Conservation (phyloP, 2,113 vertebrate species). For the Tetraodon nigroviridis region DNA sequence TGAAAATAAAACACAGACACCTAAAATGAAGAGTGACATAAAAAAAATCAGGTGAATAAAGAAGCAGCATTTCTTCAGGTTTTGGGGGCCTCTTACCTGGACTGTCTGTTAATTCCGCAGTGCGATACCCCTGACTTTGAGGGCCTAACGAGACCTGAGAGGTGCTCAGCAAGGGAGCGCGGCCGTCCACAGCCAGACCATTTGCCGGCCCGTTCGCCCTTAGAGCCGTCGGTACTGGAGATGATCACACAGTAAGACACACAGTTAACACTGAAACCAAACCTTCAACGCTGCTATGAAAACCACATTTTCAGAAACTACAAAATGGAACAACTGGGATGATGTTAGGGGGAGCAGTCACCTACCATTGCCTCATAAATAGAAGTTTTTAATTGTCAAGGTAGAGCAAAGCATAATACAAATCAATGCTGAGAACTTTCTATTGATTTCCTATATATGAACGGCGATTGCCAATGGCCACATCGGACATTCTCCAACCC, state of each 20-base stretch:
- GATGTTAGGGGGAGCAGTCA: too few relatives aligned
- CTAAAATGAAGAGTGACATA: background rate
- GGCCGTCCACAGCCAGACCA: constrained; percentile 75
- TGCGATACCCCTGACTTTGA: constrained; percentile 76
- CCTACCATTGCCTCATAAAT: background rate
- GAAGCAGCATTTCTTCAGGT: background rate
- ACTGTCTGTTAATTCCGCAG: constrained; percentile 80
- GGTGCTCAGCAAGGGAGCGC: constrained; percentile 75
- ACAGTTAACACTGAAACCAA: background rate
- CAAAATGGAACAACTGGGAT: background rate
- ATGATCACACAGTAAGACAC: constrained; percentile 13
- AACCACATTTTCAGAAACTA: background rate
- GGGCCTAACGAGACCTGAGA: constrained; percentile 72
- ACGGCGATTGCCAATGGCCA: constrained; percentile 33
- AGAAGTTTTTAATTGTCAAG: constrained; percentile 5
- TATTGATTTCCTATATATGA: constrained; percentile 60
- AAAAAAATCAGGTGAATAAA: background rate
- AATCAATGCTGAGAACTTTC: constrained; percentile 15
- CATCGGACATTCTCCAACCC: constrained; percentile 49
- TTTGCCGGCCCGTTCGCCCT: constrained; percentile 78
- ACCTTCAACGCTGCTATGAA: background rate
- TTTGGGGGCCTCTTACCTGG: constrained; percentile 50
- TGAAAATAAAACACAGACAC: constrained; percentile 20
- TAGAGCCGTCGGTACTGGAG: constrained; percentile 76
- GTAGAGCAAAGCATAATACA: constrained; percentile 28